Base-by-base conservation (phyloP, 2,113 vertebrate species). In the Catharus bicknelli region DNA sequence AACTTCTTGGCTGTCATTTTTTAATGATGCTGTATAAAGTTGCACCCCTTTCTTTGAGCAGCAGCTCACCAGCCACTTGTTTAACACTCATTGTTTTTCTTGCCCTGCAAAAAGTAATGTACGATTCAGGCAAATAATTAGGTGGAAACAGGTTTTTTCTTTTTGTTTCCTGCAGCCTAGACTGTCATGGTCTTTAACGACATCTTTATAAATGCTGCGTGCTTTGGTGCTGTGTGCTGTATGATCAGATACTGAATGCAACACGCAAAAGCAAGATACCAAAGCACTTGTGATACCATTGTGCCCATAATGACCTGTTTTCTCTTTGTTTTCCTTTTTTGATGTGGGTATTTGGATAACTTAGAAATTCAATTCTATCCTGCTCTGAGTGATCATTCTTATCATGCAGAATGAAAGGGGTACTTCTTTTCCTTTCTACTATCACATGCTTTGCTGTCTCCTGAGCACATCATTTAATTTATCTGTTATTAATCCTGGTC, bases 401-500 rank as follows among this genome's bases (percentile, higher is more conserved):
- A 67, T 30, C 53, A 86, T 36, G 69, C 80, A 92, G 63, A 68
- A 90, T 75, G 61, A 88, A 90, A 90, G 93, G 73, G n/a, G 64
- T 88, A 88, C 88, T 72, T 70, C 50, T 76, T 90, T 78, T 54
- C 64, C 83, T 69, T 92, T 86, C 55, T 75, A 50, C 80, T 77
- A 10, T 32, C 83, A 72, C 22, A 14, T 57, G 68, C 73, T 90
- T 90, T 93, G n/a, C 61, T 84, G 64, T 84, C 88, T 64, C 50
- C 54, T 78, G 16, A 88, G 59, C 57, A 50, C 32, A 53, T 78
- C 51, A 62, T 95, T 90, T 80, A 83, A 89, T 62, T 91, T 88
- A 88, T 72, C 68, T 83, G 54, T 74, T 92, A 86, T 82, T 90
- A 93, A 93, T 94, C 86, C 57, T 72, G 25, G 48, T 90, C 42